phyloP scores from a whole-genome alignment of 2,888 invertebrate species.

The Siphlonurus alternatus region DNA sequence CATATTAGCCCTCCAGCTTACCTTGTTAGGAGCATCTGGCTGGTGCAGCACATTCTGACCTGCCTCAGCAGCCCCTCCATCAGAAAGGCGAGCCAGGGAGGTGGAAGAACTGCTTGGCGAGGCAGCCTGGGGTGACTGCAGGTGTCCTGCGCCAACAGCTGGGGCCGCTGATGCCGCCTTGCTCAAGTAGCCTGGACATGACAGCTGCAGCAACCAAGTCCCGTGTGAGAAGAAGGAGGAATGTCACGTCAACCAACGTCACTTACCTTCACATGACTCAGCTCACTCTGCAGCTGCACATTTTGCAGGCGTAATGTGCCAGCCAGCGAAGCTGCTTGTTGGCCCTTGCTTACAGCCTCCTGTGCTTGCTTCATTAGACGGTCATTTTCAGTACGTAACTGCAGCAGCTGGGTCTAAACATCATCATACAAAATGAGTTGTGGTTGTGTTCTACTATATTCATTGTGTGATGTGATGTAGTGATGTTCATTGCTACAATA shows the following conservation, averaged over 20 bases:
- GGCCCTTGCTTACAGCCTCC: slow-evolving; percentile 11
- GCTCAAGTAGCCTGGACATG: background rate
- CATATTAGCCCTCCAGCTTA: no score
- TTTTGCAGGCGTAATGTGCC: slow-evolving; percentile 21
- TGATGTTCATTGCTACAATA: no score
- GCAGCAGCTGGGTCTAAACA: slow-evolving; percentile 7
- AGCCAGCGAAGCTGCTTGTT: slow-evolving; percentile 9
- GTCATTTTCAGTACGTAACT: slow-evolving; percentile 18
- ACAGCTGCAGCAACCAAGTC: background rate
- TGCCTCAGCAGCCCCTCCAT: no score
- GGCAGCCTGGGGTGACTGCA: background rate
- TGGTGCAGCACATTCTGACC: background rate
- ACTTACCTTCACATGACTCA: slow-evolving; percentile 12
- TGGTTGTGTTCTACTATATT: slow-evolving; percentile 1
- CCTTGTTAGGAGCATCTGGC: background rate
- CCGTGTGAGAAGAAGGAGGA: no score
- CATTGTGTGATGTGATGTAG: no score
- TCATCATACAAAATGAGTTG: background rate
- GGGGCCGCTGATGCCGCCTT: background rate
- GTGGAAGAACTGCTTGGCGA: background rate
- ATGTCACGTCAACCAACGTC: no score
- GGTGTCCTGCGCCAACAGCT: slow-evolving; percentile 1
- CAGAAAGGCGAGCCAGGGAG: background rate
- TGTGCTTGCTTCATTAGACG: slow-evolving; percentile 21
- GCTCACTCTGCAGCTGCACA: slow-evolving; percentile 20